A percentile compares a stretch with the other conserved stretches of the same genome.
Conservation (phyloP, 1,140 invertebrate species). For the Eurytemora carolleeae region DNA sequence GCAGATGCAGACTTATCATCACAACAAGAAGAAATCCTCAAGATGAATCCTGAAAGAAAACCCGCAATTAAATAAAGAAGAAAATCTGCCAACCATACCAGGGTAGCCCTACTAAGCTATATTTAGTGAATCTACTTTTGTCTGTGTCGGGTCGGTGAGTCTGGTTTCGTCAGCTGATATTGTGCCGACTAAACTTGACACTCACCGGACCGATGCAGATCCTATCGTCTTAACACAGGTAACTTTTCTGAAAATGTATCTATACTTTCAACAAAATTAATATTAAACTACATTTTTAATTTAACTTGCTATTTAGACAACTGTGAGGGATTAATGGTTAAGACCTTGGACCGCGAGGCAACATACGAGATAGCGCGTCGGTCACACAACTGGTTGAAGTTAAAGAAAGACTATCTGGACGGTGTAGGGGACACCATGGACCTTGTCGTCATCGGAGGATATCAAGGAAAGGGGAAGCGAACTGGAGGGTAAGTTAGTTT, state of each 20-base stretch:
- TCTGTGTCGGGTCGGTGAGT: background rate
- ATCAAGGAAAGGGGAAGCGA: slow-evolving; percentile 77
- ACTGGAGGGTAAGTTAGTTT: slow-evolving; percentile 43
- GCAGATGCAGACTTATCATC: background rate
- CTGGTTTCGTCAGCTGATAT: background rate
- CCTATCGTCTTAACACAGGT: too few species aligned
- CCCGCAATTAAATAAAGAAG: too few species aligned
- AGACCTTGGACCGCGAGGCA: slow-evolving; percentile 74
- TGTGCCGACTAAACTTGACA: background rate
- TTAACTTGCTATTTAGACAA: slow-evolving; percentile 39
- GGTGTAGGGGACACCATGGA: slow-evolving; percentile 65
- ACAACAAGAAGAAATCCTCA: too few species aligned
- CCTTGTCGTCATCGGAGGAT: slow-evolving; percentile 82
- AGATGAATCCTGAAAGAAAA: too few species aligned
- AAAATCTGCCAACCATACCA: too few species aligned
- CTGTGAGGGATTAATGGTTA: slow-evolving; percentile 98
- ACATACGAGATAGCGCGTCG: slow-evolving; percentile 95
- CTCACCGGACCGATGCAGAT: background rate
- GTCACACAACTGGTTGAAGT: slow-evolving; percentile 89
- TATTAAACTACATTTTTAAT: background rate
- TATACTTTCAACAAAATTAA: background rate
- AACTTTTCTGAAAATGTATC: too few species aligned
- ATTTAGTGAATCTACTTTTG: background rate
- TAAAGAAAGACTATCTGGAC: slow-evolving; percentile 95
- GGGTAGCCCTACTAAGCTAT: too few species aligned